Base-by-base conservation (phyloP, 2,888 invertebrate genomes). In the Strigamia maritima region DNA sequence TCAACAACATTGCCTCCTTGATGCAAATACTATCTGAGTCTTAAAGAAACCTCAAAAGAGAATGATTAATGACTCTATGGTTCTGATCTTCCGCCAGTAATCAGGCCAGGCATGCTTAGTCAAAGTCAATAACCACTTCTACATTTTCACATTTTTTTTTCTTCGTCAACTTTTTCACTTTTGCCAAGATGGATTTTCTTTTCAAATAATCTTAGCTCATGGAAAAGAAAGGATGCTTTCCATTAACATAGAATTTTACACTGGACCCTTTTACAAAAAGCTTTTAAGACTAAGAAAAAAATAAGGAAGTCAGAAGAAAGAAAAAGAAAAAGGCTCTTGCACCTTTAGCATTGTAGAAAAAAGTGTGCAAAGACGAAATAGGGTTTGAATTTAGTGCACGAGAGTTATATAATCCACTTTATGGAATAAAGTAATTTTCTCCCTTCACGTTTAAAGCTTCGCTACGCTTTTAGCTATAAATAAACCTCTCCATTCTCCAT, bases 1-100 rank as follows among this genome's bases (percentile, higher is more conserved):
- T 60, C 60, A 60, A 60, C 60, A 60, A 60, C 60, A 60, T 60
- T 60, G 19, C 60, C 60, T 60, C 60, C 60, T 60, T 60, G 60
- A 60, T 60, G 60, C 60, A 60, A 60, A 60, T 60, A 60, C 60
- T 60, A 60, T 60, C 60, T 60, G 60, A 60, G 60, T 60, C 22
- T 22, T 60, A 19, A 24, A 60, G 24, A 12, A 60, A 60, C 60
- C 60, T 60, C 60, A 60, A 60, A 60, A 19, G 60, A 60, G 60
- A 24, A 60, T 60, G 60, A 60, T 60, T 60, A 60, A 60, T 60
- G 60, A 60, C 60, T 60, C 60, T 22, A 19, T 60, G 24, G 24
- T 22, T 22, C 60, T 60, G 60, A 60, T 60, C 60, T 60, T 6
- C 7, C 19, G 60, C 22, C 60, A 60, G 22, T 24, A 60, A 60